phyloP scores from a whole-genome alignment of 2,797 vertebrate genomes.

The Ctenopoma kingsleyae region DNA sequence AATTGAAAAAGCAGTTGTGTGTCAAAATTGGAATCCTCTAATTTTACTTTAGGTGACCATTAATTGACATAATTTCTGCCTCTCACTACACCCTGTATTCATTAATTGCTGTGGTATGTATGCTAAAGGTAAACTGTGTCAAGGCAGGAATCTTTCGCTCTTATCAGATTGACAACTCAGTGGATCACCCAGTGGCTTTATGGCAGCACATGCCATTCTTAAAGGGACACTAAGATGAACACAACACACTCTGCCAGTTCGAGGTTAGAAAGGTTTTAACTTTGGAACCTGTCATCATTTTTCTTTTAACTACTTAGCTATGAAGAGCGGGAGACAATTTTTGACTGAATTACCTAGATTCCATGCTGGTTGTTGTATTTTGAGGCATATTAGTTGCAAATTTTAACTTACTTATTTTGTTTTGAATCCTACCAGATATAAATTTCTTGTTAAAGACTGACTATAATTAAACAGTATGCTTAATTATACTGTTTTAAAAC shows the following conservation, averaged over 20 bases:
- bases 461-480: too few relatives aligned
- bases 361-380: background rate
- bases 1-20: background rate
- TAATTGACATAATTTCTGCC: background rate
- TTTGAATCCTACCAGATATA: too few relatives aligned
- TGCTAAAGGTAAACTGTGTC: conserved; percentile 30
- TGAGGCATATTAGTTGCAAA: background rate
- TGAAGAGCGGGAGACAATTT: background rate
- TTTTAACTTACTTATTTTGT: background rate
- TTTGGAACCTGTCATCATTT: background rate
- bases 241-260: background rate
- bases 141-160: background rate
- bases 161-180: conserved; percentile 54
- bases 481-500: too few relatives aligned
- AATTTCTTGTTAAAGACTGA: background rate
- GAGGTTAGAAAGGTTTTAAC: conserved; percentile 3
- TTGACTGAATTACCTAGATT: background rate
- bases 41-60: background rate
- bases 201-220: conserved; percentile 40
- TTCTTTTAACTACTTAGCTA: background rate
- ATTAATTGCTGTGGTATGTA: background rate
- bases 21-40: background rate
- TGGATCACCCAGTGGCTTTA: conserved; percentile 49
- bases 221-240: conserved; percentile 32
- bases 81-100: background rate